Percentiles rank a stretch among this genome's conserved stretches.
Evolutionary conservation across 2,888 invertebrate genomes (phyloP).

Genomic region (Himalopsyche japonica): DNA sequence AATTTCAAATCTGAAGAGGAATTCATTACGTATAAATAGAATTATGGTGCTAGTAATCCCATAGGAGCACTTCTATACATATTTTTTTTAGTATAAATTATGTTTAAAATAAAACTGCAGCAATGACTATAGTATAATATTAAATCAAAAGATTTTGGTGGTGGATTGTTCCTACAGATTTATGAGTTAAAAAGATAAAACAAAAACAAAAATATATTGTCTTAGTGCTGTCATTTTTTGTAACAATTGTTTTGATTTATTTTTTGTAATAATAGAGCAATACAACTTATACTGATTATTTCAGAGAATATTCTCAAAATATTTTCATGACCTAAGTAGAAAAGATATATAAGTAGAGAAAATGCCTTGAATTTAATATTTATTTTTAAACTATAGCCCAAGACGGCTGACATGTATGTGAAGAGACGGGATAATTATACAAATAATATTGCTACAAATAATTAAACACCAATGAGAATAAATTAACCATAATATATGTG

Average conservation of each 20-base stretch:
- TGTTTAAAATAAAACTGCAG: background rate
- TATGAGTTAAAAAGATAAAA: too few species aligned
- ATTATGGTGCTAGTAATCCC: too few species aligned
- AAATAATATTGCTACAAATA: background rate
- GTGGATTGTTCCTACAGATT: background rate
- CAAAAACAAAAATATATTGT: too few species aligned
- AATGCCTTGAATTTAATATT: background rate
- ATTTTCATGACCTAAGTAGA: background rate
- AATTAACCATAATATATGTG: too few species aligned
- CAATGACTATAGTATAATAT: background rate
- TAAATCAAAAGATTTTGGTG: background rate
- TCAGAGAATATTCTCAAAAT: background rate
- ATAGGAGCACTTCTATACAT: background rate
- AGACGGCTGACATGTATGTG: background rate
- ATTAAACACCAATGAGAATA: background rate
- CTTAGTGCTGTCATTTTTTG: too few species aligned
- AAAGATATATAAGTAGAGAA: background rate
- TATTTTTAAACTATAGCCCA: background rate
- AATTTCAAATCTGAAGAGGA: too few species aligned
- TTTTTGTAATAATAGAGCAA: too few species aligned
- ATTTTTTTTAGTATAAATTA: background rate
- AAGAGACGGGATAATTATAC: background rate
- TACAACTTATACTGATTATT: background rate
- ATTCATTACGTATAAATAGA: too few species aligned
- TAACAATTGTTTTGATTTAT: too few species aligned